Percentiles rank a stretch among this genome's conserved stretches.
phyloP scores from a whole-genome alignment of 1,140 invertebrate genomes.

The Anthonomus grandis region DNA sequence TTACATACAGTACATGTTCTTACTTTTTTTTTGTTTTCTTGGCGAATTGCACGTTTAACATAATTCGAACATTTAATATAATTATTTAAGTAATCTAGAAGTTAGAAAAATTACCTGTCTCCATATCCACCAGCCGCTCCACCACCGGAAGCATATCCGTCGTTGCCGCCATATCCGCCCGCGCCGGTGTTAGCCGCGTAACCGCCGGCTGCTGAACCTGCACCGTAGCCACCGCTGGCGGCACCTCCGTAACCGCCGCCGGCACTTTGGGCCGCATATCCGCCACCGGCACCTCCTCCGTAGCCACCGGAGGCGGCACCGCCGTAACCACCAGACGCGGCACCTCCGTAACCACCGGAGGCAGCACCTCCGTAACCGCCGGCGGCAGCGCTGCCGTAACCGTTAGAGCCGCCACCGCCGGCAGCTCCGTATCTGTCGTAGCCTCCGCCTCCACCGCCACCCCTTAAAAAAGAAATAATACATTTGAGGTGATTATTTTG shows the following conservation, averaged over 20 bases:
- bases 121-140: constrained; percentile 27
- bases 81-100: too few relatives aligned
- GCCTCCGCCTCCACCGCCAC: constrained; percentile 6
- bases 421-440: constrained; percentile 10
- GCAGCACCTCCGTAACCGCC: constrained; percentile 30
- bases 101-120: constrained; percentile 27
- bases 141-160: constrained; percentile 15
- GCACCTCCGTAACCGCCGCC: constrained; percentile 23
- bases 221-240: neutral
- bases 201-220: constrained; percentile 9
- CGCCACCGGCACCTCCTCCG: constrained; percentile 15
- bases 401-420: constrained; percentile 5
- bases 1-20: too few relatives aligned
- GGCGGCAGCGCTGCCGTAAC: constrained; percentile 9
- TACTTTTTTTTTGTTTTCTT: too few relatives aligned
- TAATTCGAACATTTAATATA: too few relatives aligned
- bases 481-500: too few relatives aligned
- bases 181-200: constrained; percentile 19
- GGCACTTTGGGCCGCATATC: too few relatives aligned
- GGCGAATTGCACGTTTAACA: too few relatives aligned
- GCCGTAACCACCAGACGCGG: constrained; percentile 22
- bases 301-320: constrained; percentile 21
- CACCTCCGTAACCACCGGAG: neutral
- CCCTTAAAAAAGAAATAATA: constrained; percentile 9
- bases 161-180: constrained; percentile 12